Evolutionary conservation across 37 sponge, comb jelly and placozoan genomes (phyloP).

Genomic region (Axinella damicornis): DNA sequence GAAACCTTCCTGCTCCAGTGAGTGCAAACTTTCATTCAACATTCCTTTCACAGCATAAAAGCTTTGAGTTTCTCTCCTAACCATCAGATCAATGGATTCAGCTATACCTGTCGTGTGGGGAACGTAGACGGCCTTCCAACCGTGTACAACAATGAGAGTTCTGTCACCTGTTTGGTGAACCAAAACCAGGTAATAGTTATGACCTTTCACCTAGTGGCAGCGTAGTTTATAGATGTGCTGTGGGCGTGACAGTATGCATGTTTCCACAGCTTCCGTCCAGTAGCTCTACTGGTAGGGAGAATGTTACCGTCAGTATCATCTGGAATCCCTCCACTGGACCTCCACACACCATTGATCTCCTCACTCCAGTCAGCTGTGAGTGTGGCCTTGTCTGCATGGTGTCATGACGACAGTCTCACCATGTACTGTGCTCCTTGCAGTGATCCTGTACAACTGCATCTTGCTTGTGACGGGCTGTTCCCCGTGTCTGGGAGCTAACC

Average conservation of each 20-base stretch:
- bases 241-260: too few species aligned
- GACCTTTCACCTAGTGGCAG: not conserved
- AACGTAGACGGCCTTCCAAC: not conserved
- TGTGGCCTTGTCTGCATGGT: not conserved
- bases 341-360: too few species aligned
- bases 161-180: constrained; percentile 10
- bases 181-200: not conserved
- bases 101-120: not conserved
- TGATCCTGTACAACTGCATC: constrained; percentile 50
- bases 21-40: not conserved
- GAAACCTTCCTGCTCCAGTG: constrained; percentile 42
- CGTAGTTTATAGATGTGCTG: too few species aligned
- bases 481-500: constrained; percentile 36
- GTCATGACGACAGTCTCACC: too few species aligned
- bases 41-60: too few species aligned
- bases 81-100: too few species aligned
- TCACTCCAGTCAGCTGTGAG: too few species aligned
- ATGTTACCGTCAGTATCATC: too few species aligned
- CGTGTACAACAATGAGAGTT: constrained; percentile 17
- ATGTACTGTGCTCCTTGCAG: not conserved
- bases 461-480: constrained; percentile 36
- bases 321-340: too few species aligned
- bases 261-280: too few species aligned
- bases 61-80: too few species aligned
- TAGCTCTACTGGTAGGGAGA: too few species aligned